phyloP scores from a whole-genome alignment of 2,888 invertebrate species.

The Oscheius onirici region DNA sequence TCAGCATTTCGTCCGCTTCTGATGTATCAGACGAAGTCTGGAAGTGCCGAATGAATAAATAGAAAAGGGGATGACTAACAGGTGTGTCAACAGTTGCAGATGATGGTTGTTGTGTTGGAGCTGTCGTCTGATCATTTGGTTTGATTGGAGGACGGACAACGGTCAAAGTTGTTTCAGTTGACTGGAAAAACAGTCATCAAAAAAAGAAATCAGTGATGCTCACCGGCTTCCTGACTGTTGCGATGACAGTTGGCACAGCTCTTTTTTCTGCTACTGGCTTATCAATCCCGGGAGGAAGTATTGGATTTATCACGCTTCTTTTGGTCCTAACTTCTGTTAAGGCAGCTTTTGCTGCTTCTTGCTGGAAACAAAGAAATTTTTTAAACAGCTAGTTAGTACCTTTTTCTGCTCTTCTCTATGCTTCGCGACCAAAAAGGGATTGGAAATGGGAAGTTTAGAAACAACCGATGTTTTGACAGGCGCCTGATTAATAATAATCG shows the following conservation, averaged over 20 bases:
- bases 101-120: not conserved
- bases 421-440: no score
- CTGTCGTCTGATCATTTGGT: no score
- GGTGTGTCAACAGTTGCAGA: slow-evolving; percentile 9
- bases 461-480: no score
- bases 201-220: not conserved
- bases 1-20: slow-evolving; percentile 1
- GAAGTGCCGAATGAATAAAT: not conserved
- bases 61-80: slow-evolving; percentile 13
- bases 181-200: not conserved
- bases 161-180: not conserved
- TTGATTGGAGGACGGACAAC: not conserved
- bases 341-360: not conserved
- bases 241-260: not conserved
- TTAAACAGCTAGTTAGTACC: not conserved
- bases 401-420: no score
- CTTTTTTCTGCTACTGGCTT: not conserved
- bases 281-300: not conserved
- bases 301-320: not conserved
- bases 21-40: not conserved
- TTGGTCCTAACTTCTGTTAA: not conserved
- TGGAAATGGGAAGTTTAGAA: no score
- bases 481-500: no score
- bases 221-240: not conserved
- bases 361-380: not conserved